Percentiles rank a stretch among this genome's conserved stretches.
phyloP scores from a whole-genome alignment of 2,888 invertebrate species.

The Eledona agricola region DNA sequence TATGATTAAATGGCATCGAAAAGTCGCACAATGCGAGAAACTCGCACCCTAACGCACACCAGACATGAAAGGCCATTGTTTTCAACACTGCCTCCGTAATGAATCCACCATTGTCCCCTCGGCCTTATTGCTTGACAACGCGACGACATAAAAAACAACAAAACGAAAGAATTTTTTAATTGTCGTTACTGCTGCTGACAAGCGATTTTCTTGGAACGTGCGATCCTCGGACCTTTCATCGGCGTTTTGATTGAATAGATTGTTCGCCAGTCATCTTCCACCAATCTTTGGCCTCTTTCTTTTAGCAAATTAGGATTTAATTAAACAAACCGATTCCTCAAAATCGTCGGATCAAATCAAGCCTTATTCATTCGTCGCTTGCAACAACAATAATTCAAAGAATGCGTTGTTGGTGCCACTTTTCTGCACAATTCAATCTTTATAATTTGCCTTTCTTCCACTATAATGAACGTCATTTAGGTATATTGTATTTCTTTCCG shows the following conservation, averaged over 20 bases:
- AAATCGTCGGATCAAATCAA: too few relatives aligned
- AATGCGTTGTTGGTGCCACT: too few relatives aligned
- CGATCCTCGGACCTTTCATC: constrained; percentile 13
- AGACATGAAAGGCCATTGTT: constrained; percentile 24
- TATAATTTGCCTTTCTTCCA: too few relatives aligned
- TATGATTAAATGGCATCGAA: constrained; percentile 8
- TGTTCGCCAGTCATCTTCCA: constrained; percentile 10
- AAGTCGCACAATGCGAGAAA: constrained; percentile 6
- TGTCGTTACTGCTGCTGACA: constrained; percentile 18
- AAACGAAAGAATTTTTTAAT: constrained; percentile 28
- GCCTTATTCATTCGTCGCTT: too few relatives aligned
- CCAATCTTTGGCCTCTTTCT: constrained; percentile 4
- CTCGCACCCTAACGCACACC: constrained; percentile 10
- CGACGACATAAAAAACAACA: constrained; percentile 17
- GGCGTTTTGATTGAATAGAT: constrained; percentile 1
- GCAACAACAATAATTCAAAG: too few relatives aligned
- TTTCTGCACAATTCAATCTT: too few relatives aligned
- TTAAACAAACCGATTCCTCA: too few relatives aligned
- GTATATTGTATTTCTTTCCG: too few relatives aligned
- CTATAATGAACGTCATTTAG: too few relatives aligned
- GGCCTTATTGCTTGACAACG: constrained; percentile 24
- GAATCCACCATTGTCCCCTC: constrained; percentile 19
- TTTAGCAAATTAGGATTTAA: constrained; percentile 12
- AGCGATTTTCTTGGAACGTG: constrained; percentile 17
- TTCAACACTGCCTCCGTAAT: constrained; percentile 12